Evolutionary conservation across 2,888 invertebrate genomes (phyloP).

Genomic region (Pseudococcus jackbeardsleyi): DNA sequence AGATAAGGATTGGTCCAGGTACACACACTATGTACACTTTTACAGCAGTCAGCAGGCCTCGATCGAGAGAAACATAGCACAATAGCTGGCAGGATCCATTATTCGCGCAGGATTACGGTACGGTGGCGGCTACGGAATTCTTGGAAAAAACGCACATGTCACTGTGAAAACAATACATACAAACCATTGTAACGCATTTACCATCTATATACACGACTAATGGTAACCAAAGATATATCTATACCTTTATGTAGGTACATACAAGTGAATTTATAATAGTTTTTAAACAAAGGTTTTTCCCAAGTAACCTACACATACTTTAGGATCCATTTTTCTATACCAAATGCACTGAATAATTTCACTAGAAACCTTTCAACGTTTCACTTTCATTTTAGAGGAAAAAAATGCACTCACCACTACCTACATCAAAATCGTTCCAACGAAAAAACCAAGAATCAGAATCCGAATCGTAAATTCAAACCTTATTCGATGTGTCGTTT

Average conservation of each 20-base stretch:
- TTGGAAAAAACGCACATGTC: slow-evolving; percentile 21
- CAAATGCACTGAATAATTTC: no score
- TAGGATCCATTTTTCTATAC: not conserved
- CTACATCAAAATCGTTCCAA: no score
- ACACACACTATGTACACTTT: not conserved
- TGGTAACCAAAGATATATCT: not conserved
- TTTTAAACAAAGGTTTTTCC: not conserved
- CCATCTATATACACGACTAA: not conserved
- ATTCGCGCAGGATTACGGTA: not conserved
- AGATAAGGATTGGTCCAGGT: no score
- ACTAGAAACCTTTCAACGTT: no score
- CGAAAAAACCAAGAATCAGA: no score
- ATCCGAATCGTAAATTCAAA: no score
- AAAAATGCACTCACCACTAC: no score
- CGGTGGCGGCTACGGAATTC: not conserved
- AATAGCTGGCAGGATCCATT: not conserved
- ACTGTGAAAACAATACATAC: not conserved
- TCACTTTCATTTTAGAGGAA: no score
- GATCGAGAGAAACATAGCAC: not conserved
- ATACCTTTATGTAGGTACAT: not conserved
- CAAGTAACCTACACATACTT: not conserved
- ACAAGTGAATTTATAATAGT: not conserved
- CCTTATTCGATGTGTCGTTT: no score
- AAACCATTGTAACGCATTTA: not conserved
- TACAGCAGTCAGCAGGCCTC: not conserved